Base-by-base conservation (phyloP, 2,888 invertebrate genomes). In the Steinernema scapterisci region DNA sequence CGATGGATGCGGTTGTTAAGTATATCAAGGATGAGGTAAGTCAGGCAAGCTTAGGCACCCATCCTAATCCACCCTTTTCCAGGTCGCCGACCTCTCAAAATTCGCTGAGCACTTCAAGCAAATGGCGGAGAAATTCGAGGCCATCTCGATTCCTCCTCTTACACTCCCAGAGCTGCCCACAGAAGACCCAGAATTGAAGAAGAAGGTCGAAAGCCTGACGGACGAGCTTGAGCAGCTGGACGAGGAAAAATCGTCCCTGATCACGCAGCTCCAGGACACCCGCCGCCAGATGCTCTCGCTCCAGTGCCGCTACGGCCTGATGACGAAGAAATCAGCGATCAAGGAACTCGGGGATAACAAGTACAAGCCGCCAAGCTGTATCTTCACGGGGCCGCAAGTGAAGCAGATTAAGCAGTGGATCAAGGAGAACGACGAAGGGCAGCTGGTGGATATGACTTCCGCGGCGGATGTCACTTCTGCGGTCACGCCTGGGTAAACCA, bases 381-480 rank as follows among this genome's bases (percentile, higher is more conserved):
- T 54, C 6, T 54, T 54, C 23, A 6, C 54, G 1, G 13, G 21
- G 3, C 6, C 54, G 1, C 54, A 54, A 13, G 23, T 54, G 1
- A 21, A 25, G 5, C 54, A 54, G 54, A 54, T 54, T 21, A 54
- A 54, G 54, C 54, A 54, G 21, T 54, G 54, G 54, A 23, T 54
- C 5, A 25, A 16, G 21, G 54, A 25, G 2, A 54, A 54, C 25
- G 25, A 21, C 23, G 54, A 54, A 21, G 54, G 23, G 25, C 21
- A 6, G 38, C 9, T 38, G 38, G 9, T 9, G 5, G 9, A 38
- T 38, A 9, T 38, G n/a, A n/a, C n/a, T n/a, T n/a, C n/a, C 38
- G 9, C 38, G 38, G 38, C 38, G 3, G 9, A 9, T 38, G 38
- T 38, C 9, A 6, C 9, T 6, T 3, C 3, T 3, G 5, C 38